These are phyloP conservation scores for Odontocerum albicorne DNA, from an alignment of 2,888 invertebrate species.

Conservation along the genomic window DNA sequence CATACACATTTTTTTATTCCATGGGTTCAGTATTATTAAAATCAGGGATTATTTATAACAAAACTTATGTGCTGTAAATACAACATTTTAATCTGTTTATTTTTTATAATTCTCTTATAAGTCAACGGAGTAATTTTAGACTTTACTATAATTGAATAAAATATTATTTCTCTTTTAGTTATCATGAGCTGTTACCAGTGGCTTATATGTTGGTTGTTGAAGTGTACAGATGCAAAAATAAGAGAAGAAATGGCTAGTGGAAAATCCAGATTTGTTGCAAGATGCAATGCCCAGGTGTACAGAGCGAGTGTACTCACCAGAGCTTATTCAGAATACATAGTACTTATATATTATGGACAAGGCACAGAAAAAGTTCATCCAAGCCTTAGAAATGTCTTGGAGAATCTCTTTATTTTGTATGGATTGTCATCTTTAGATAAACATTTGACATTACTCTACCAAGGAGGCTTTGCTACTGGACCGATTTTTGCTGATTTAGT, in stretches of 20 bases:
- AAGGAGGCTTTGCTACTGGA: slow-evolving; percentile 62
- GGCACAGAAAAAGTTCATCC: slow-evolving; percentile 48
- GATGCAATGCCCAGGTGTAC: slow-evolving; percentile 81
- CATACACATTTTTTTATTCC: no score
- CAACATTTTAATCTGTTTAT: no score
- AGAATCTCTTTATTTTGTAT: slow-evolving; percentile 48
- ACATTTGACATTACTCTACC: slow-evolving; percentile 72
- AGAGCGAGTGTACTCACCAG: slow-evolving; percentile 72
- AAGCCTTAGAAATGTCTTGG: slow-evolving; percentile 53
- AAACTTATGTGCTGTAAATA: no score
- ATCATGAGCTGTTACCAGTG: slow-evolving; percentile 75
- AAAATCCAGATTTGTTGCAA: slow-evolving; percentile 71
- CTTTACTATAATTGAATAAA: no score
- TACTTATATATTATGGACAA: slow-evolving; percentile 57
- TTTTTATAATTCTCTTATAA: no score
- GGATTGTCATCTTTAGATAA: slow-evolving; percentile 62
- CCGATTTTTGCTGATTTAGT: slow-evolving; percentile 61
- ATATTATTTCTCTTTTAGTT: slow-evolving; percentile 60
- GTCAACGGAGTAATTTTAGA: no score
- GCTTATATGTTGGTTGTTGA: slow-evolving; percentile 79
- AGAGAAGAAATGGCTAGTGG: slow-evolving; percentile 58
- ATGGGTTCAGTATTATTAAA: no score
- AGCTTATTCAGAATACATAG: slow-evolving; percentile 75
- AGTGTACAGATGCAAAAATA: slow-evolving; percentile 66
- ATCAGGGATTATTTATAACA: no score